Conservation (phyloP, 2,797 vertebrate genomes). For the Botia almorhae region DNA sequence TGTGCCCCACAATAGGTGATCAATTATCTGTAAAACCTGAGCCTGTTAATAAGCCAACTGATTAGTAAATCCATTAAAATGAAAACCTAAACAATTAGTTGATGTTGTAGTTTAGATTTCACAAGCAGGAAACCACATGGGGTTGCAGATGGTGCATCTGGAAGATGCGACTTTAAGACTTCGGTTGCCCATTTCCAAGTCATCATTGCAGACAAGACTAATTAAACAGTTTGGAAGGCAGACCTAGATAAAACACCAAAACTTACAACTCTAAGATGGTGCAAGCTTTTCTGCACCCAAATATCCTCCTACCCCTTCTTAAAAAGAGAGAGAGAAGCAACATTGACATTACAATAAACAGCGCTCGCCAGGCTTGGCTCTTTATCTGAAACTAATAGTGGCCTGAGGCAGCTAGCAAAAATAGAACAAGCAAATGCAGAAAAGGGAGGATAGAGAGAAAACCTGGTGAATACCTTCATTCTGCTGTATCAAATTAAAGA, state of each 20-base stretch:
- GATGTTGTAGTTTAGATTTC: neutral
- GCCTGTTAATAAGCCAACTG: slow-evolving; percentile 12
- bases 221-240: neutral
- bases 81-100: too few relatives aligned
- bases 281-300: slow-evolving; percentile 2
- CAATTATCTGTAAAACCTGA: neutral
- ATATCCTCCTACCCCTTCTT: slow-evolving; percentile 8
- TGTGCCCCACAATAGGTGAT: neutral
- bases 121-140: slow-evolving; percentile 23
- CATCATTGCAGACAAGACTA: neutral
- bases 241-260: neutral
- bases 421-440: slow-evolving; percentile 52
- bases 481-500: slow-evolving; percentile 20
- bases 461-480: slow-evolving; percentile 34
- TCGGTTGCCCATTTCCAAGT: neutral
- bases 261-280: neutral
- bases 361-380: slow-evolving; percentile 50
- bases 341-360: slow-evolving; percentile 44
- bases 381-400: slow-evolving; percentile 54
- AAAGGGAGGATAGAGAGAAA: slow-evolving; percentile 19
- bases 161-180: slow-evolving; percentile 17
- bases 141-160: slow-evolving; percentile 50
- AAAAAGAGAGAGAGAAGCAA: neutral
- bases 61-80: neutral
- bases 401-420: slow-evolving; percentile 47